A percentile compares a stretch with the other conserved stretches of the same genome.
Conservation (phyloP, 2,113 vertebrate species). For the Anser cygnoides region DNA sequence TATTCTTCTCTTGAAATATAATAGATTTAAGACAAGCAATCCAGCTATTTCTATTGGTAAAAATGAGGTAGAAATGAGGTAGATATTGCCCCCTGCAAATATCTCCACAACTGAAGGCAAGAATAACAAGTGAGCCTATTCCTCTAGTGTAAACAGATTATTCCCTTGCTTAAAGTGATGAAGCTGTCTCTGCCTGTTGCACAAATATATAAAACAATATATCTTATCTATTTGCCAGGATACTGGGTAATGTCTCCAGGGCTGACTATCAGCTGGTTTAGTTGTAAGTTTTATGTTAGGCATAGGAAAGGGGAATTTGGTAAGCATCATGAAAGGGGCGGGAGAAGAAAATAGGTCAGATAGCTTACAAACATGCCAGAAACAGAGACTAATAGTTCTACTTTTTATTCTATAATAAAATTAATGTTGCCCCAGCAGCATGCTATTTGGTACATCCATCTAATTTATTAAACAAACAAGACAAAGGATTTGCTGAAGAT, state of each 20-base stretch:
- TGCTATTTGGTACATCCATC: slow-evolving; percentile 62
- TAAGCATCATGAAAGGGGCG: not conserved
- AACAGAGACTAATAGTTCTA: slow-evolving; percentile 62
- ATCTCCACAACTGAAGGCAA: slow-evolving; percentile 17
- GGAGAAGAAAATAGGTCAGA: slow-evolving; percentile 59
- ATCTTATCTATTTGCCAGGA: slow-evolving; percentile 40
- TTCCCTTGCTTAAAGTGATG: slow-evolving; percentile 15
- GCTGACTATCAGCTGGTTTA: slow-evolving; percentile 44
- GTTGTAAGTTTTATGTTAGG: slow-evolving; percentile 23
- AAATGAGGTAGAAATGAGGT: not conserved
- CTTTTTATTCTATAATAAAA: slow-evolving; percentile 67
- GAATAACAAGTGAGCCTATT: slow-evolving; percentile 4
- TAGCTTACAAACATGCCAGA: slow-evolving; percentile 57
- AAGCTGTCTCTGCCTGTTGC: slow-evolving; percentile 4
- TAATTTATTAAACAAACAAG: slow-evolving; percentile 69
- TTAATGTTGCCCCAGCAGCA: slow-evolving; percentile 69
- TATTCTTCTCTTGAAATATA: not conserved
- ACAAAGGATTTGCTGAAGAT: slow-evolving; percentile 62
- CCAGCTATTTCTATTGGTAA: not conserved
- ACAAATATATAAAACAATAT: slow-evolving; percentile 30
- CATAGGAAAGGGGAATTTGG: slow-evolving; percentile 23
- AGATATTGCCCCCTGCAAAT: not conserved
- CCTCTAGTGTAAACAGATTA: slow-evolving; percentile 43
- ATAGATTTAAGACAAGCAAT: not conserved
- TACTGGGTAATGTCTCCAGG: slow-evolving; percentile 27